Conservation (phyloP, 2,113 vertebrate species). For the Hymenochirus boettgeri region DNA sequence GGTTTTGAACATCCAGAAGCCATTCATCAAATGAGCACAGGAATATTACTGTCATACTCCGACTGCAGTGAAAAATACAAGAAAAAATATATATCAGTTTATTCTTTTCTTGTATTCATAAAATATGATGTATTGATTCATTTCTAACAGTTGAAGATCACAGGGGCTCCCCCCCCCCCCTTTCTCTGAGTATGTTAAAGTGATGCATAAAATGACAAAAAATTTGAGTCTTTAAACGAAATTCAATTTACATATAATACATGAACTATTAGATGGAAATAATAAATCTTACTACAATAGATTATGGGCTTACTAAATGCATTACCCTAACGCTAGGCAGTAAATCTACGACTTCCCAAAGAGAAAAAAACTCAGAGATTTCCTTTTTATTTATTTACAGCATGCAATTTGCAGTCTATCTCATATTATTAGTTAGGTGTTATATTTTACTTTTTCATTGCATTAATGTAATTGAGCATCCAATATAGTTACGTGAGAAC, state of each 20-base stretch:
- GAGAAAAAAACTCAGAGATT: no score
- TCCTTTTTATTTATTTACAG: no score
- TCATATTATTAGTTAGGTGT: no score
- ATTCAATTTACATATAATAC: constrained; percentile 61
- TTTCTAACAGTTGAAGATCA: constrained; percentile 51
- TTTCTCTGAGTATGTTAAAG: constrained; percentile 39
- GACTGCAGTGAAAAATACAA: constrained; percentile 51
- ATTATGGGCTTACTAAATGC: no score
- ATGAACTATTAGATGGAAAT: constrained; percentile 61
- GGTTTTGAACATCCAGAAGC: constrained; percentile 54
- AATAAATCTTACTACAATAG: constrained; percentile 69
- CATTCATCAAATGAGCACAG: constrained; percentile 69
- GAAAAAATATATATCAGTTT: constrained; percentile 60
- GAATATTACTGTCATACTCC: constrained; percentile 50
- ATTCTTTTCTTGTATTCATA: constrained; percentile 52
- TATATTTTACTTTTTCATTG: no score
- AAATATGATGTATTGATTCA: constrained; percentile 51
- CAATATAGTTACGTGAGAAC: no score
- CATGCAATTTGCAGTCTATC: no score
- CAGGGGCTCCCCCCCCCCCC: constrained; percentile 21
- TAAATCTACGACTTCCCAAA: no score
- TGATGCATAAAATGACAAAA: constrained; percentile 63
- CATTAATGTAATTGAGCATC: no score
- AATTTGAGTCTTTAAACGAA: constrained; percentile 59
- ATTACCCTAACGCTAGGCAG: no score